A percentile compares a stretch with the other conserved stretches of the same genome.
Conservation (phyloP, 2,113 vertebrate genomes). For the Lycocorax pyrrhopterus region DNA sequence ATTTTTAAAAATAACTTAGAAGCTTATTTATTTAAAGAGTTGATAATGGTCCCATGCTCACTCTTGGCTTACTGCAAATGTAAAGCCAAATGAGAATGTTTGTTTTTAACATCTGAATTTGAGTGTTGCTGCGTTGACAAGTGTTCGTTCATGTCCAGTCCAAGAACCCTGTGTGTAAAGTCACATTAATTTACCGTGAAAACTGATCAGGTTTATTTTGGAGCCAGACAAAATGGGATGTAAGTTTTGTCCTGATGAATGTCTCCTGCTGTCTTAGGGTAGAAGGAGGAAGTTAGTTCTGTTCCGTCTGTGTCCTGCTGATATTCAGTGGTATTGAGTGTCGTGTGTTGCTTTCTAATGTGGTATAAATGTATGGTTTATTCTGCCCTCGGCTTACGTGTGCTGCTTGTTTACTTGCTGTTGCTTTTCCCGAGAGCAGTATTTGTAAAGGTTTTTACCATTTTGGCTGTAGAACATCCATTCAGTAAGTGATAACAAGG, state of each 20-base stretch:
- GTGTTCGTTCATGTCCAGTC: not conserved
- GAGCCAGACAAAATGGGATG: not conserved
- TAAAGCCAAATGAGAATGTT: not conserved
- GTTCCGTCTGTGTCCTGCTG: not conserved
- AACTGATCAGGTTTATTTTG: not conserved
- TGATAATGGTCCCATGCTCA: not conserved
- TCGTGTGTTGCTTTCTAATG: not conserved
- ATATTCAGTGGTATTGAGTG: not conserved
- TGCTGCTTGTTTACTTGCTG: not conserved
- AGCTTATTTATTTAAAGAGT: not conserved
- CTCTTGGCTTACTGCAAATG: not conserved
- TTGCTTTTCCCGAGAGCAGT: not conserved
- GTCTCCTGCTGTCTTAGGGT: not conserved
- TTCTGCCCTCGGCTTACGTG: fast-evolving
- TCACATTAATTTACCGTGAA: not conserved
- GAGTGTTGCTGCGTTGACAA: not conserved
- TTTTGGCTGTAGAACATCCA: not conserved
- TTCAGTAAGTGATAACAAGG: not conserved
- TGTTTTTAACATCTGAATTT: not conserved
- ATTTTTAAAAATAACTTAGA: not conserved
- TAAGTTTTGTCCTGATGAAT: not conserved
- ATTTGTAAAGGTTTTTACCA: not conserved
- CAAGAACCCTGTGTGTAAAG: not conserved
- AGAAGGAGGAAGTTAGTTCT: not conserved
- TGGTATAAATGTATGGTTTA: not conserved